phyloP scores from a whole-genome alignment of 92 coral and sea anemone species.

The Zoanthus gigantus region DNA sequence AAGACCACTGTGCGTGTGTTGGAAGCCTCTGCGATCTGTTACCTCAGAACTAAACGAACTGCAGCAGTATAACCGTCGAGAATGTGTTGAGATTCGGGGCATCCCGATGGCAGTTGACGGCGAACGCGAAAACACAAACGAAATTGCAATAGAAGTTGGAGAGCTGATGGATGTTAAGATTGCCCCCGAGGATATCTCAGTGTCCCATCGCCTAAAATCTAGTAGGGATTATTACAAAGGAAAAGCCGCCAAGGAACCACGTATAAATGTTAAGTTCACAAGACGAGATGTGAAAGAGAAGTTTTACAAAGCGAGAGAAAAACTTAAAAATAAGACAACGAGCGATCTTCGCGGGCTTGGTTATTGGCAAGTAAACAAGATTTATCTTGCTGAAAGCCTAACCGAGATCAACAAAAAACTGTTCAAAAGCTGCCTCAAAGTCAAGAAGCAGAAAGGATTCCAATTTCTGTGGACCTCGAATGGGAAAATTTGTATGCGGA shows the following conservation, averaged over 20 bases:
- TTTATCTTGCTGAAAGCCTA: slow-evolving; percentile 18
- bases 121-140: not conserved
- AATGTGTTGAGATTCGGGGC: not conserved
- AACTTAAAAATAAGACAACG: slow-evolving; percentile 15
- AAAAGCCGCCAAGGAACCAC: slow-evolving; percentile 6
- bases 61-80: not conserved
- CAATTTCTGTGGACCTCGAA: not conserved
- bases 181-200: slow-evolving; percentile 27
- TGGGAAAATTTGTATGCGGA: not conserved
- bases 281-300: slow-evolving; percentile 23
- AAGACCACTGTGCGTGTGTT: not conserved
- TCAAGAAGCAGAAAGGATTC: not conserved
- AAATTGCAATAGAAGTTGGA: not conserved
- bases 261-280: slow-evolving; percentile 21
- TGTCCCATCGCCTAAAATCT: slow-evolving; percentile 10
- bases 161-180: not conserved
- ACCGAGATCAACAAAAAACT: slow-evolving; percentile 19
- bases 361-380: slow-evolving; percentile 5
- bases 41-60: not conserved
- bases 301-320: slow-evolving; percentile 12
- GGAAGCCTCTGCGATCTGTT: not conserved
- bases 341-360: slow-evolving; percentile 22
- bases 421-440: not conserved
- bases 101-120: not conserved
- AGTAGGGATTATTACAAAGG: not conserved